These are phyloP conservation scores for Liasis olivaceus DNA, from an alignment of 2,797 vertebrate species.

Conservation along the genomic window DNA sequence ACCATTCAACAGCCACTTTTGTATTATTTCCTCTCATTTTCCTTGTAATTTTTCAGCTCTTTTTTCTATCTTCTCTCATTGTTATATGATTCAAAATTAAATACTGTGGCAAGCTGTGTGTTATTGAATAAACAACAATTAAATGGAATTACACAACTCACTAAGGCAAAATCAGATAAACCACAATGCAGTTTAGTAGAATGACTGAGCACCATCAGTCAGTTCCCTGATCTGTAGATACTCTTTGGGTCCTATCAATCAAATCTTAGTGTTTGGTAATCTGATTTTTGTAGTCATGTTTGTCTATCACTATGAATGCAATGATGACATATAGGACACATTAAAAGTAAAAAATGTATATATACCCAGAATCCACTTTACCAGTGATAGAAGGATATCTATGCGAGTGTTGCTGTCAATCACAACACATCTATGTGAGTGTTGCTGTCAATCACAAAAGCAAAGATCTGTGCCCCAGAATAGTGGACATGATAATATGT, in stretches of 20 bases:
- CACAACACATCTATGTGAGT: too few species aligned
- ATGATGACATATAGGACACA: background rate
- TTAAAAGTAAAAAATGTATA: background rate
- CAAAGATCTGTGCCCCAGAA: background rate
- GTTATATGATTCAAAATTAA: background rate
- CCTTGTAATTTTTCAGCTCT: background rate
- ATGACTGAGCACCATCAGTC: background rate
- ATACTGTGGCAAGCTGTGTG: background rate
- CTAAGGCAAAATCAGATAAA: background rate
- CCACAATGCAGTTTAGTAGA: background rate
- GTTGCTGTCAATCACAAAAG: background rate
- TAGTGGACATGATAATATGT: background rate
- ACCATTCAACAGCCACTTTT: too few species aligned
- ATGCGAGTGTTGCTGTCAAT: too few species aligned
- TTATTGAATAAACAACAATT: background rate
- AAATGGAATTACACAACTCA: background rate
- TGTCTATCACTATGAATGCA: background rate
- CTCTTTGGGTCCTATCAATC: background rate
- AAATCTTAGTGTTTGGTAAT: background rate
- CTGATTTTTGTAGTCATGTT: background rate
- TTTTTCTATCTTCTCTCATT: background rate
- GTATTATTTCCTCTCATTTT: background rate
- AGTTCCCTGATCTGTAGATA: background rate
- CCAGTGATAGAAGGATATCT: background rate
- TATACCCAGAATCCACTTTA: background rate